A percentile compares a stretch with the other conserved stretches of the same genome.
phyloP scores from a whole-genome alignment of 2,113 vertebrate species.

The Sinocyclocheilus anshuiensis region DNA sequence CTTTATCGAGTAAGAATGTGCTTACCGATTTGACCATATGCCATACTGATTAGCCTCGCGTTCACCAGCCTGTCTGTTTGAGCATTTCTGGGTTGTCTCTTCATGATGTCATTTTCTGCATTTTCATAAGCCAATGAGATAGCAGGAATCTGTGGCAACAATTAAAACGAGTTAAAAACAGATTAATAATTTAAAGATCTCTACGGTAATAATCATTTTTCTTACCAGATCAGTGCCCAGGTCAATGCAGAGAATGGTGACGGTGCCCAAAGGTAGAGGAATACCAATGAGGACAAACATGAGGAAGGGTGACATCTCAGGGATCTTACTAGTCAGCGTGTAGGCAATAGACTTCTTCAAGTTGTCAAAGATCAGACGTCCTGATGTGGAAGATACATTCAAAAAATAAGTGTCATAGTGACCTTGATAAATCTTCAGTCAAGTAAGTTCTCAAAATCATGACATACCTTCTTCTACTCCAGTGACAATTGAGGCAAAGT shows the following conservation, averaged over 20 bases:
- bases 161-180: not conserved
- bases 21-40: conserved; percentile 90
- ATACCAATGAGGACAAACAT: conserved; percentile 90
- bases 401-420: too few species aligned
- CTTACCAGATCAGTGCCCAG: conserved; percentile 94
- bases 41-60: conserved; percentile 90
- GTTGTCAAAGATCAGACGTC: conserved; percentile 92
- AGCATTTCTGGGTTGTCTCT: conserved; percentile 88
- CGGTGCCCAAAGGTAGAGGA: conserved; percentile 86
- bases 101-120: conserved; percentile 96
- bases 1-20: not conserved
- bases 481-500: too few species aligned
- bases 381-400: conserved; percentile 60
- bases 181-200: not conserved
- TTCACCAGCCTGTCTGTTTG: conserved; percentile 92
- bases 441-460: too few species aligned
- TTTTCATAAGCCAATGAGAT: conserved; percentile 93
- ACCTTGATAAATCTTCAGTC: too few species aligned
- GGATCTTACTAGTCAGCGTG: conserved; percentile 93
- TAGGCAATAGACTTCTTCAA: conserved; percentile 94
- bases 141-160: conserved; percentile 82
- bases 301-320: conserved; percentile 91
- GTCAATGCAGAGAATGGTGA: conserved; percentile 95
- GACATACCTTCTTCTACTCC: too few species aligned
- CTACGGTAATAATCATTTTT: not conserved